Base-by-base conservation (phyloP, 2,113 vertebrate genomes). In the Puffinus mauretanicus region DNA sequence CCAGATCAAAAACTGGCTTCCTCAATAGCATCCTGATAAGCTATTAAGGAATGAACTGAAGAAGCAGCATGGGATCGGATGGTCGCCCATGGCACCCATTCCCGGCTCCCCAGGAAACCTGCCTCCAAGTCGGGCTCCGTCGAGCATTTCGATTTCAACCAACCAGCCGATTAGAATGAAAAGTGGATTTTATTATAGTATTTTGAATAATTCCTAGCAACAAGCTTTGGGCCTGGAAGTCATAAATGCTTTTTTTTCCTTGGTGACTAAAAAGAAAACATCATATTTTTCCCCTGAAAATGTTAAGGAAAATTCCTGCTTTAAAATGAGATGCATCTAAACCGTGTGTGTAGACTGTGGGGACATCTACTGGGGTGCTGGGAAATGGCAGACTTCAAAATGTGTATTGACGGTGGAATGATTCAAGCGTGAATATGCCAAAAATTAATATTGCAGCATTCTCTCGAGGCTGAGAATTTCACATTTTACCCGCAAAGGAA, bases 361-460 rank as follows among this genome's bases (percentile, higher is more conserved):
- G 88, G 69, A 94, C 95, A 96, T 91, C 96, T 97, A 54, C 93
- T 94, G 90, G 90, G 81, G 7, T 77, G 29, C 82, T 96, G 54
- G 73, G 65, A 97, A 95, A 82, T 19, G 66, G 16, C 82, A 81
- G 65, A 25, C 46, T 64, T 80, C 40, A 90, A 66, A 73, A 55
- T 36, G 2, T 8, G 2, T 38, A 2, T 51, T 55, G 36, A 36
- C 3, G 1, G 34, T 77, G 65, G 46, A 73, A 44, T 17, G 66
- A 61, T 38, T 57, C 2, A 4, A 57, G 40, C 4, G 3, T 22
- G 29, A 66, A 26, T 19, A 4, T 54, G 57, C 64, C 47, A 79
- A 32, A 84, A 92, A 47, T 55, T 57, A 69, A 83, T 62, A 40
- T 16, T 93, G 75, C 0, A 0, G n/a, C n/a, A 44, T 72, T 89